Evolutionary conservation across 2,888 invertebrate genomes (phyloP).

Genomic region (Camptogramma bilineatum): DNA sequence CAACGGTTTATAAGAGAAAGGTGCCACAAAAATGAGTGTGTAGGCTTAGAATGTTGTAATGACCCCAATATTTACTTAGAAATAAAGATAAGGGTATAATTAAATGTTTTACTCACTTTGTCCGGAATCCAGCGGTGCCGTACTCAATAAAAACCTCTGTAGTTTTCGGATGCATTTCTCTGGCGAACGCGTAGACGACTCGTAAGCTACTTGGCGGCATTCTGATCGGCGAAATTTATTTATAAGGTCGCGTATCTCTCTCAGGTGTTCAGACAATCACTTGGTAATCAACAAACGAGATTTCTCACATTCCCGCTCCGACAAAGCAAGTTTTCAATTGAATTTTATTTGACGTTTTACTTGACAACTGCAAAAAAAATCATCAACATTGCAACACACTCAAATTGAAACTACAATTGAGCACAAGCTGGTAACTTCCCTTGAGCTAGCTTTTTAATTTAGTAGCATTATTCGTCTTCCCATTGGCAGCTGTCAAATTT

Average conservation of each 20-base stretch:
- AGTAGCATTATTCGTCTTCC: slow-evolving; percentile 2
- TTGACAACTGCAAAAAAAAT: slow-evolving; percentile 11
- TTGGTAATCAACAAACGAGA: slow-evolving; percentile 78
- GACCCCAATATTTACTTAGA: slow-evolving; percentile 45
- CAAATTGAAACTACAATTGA: background rate
- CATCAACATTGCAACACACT: background rate
- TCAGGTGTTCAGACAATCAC: slow-evolving; percentile 73
- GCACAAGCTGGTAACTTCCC: rapidly evolving
- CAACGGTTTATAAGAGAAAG: slow-evolving; percentile 58
- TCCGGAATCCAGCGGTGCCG: slow-evolving; percentile 94
- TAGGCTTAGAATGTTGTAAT: slow-evolving; percentile 44
- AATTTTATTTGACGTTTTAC: slow-evolving; percentile 51
- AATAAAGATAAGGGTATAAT: slow-evolving; percentile 47
- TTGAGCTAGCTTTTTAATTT: background rate
- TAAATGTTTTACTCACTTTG: slow-evolving; percentile 86
- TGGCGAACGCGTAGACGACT: slow-evolving; percentile 91
- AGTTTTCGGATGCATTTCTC: slow-evolving; percentile 91
- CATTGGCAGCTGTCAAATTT: slow-evolving; percentile 33
- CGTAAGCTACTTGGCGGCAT: slow-evolving; percentile 86
- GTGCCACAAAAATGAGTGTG: slow-evolving; percentile 47
- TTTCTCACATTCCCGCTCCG: slow-evolving; percentile 79
- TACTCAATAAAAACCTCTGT: slow-evolving; percentile 89
- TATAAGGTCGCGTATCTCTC: slow-evolving; percentile 74
- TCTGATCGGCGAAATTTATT: slow-evolving; percentile 74
- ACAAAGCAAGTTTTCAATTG: slow-evolving; percentile 53